Base-by-base conservation (phyloP, 2,888 invertebrate genomes). In the Cerastis leucographa region DNA sequence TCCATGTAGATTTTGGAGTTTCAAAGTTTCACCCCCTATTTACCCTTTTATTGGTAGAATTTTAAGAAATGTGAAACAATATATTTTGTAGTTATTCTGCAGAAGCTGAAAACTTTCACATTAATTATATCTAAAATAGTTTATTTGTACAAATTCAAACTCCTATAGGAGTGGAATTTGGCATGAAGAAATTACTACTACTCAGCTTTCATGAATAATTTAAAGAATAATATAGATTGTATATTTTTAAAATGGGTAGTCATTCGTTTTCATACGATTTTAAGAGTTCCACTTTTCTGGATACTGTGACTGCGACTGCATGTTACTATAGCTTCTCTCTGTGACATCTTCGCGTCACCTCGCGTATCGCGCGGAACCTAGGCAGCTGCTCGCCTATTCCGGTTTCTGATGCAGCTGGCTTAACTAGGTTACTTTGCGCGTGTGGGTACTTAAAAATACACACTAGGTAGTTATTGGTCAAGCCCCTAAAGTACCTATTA, bases 331-430 rank as follows among this genome's bases (percentile, higher is more conserved):
- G 56, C 46, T 75, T 65, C 35, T 35, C 29, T 56, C 8, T 35
- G 42, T 59, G 59, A 44, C 67, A 80, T 56, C 49, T 79, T 51
- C 35, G 35, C 25, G 42, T 73, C 54, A 73, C 56, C 51, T 69
- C 51, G 72, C 74, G 76, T 81, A 80, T 80, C n/a, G 71, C 73
- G 74, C 65, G 4, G 46, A 54, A 81, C 72, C 76, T 71, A 80
- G 72, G 76, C 91, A 92, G 91, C 89, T 92, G 91, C 84, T 88
- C 81, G 71, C 51, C 78, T 86, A 90, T 89, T 89, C 91, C 89
- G 86, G 91, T 92, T 92, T 79, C 42, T 88, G 74, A 86, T 88
- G 87, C 91, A 92, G 90, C 90, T 92, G 92, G 81, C 88, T 80
- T 62, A 90, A 87, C 87, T 90, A 90, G 89, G 88, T 86, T 86